Evolutionary conservation across 1,140 invertebrate species (phyloP).

Genomic region (Pemphigus obesinymphae): DNA sequence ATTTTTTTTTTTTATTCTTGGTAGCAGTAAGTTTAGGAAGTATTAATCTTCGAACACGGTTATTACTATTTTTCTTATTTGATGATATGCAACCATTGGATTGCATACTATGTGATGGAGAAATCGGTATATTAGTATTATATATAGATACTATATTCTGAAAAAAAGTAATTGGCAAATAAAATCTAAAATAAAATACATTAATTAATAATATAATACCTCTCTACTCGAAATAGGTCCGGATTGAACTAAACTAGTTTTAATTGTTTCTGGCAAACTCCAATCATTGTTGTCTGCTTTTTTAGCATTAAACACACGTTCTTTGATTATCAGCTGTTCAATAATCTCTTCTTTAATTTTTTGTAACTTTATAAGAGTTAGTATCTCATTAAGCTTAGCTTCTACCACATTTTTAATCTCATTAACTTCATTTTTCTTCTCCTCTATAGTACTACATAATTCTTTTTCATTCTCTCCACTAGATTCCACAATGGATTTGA

Average conservation of each 20-base stretch:
- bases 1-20: conserved; percentile 53
- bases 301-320: conserved; percentile 4
- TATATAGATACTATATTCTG: neutral
- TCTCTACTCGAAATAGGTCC: conserved; percentile 16
- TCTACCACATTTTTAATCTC: conserved; percentile 17
- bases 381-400: conserved; percentile 16
- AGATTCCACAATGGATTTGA: conserved; percentile 18
- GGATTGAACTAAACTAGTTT: conserved; percentile 26
- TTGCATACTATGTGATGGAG: neutral
- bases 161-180: neutral
- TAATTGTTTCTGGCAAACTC: conserved; percentile 33
- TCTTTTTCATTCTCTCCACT: conserved; percentile 23
- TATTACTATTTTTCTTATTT: neutral
- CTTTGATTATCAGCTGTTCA: conserved; percentile 21
- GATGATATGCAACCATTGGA: neutral
- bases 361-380: conserved; percentile 25
- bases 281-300: conserved; percentile 34
- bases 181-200: neutral
- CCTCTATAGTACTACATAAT: conserved; percentile 19
- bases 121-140: neutral
- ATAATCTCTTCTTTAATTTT: conserved; percentile 34
- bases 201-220: neutral
- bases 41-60: conserved; percentile 41
- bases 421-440: conserved; percentile 33
- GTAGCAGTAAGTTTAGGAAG: conserved; percentile 43